Conservation (phyloP, 2,888 invertebrate species). For the Mycalesis mineus region DNA sequence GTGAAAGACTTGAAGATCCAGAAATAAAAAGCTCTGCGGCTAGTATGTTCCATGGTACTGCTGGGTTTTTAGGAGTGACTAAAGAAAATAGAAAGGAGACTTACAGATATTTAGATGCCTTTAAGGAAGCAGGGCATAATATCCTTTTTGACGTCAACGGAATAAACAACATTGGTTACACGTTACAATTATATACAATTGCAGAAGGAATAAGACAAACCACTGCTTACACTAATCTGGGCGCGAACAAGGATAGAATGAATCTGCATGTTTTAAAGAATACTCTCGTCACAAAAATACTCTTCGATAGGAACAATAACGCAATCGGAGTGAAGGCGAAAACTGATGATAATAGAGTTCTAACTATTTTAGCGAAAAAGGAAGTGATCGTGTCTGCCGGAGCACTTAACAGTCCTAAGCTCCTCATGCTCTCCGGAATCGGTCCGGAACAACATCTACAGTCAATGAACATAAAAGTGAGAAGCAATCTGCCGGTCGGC, state of each 20-base stretch:
- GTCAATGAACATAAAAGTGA: constrained; percentile 36
- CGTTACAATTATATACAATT: constrained; percentile 57
- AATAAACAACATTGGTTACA: constrained; percentile 55
- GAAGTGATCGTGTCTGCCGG: constrained; percentile 55
- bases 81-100: constrained; percentile 24
- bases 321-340: constrained; percentile 34
- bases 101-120: constrained; percentile 42
- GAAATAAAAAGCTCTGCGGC: constrained; percentile 29
- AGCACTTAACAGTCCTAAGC: constrained; percentile 44
- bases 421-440: constrained; percentile 38
- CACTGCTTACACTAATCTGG: constrained; percentile 41
- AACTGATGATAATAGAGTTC: constrained; percentile 21
- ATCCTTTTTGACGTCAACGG: constrained; percentile 52
- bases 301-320: constrained; percentile 33
- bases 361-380: constrained; percentile 29
- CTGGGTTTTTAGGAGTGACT: constrained; percentile 35
- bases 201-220: constrained; percentile 51
- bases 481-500: constrained; percentile 44
- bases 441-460: constrained; percentile 61
- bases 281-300: constrained; percentile 33
- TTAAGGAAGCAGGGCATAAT: constrained; percentile 54
- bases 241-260: constrained; percentile 46
- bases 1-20: constrained; percentile 37
- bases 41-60: constrained; percentile 32
- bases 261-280: constrained; percentile 67